These are phyloP conservation scores for Ophiothrix spiculata DNA, from an alignment of 35 echinoderm and acorn worm species.

Conservation along the genomic window DNA sequence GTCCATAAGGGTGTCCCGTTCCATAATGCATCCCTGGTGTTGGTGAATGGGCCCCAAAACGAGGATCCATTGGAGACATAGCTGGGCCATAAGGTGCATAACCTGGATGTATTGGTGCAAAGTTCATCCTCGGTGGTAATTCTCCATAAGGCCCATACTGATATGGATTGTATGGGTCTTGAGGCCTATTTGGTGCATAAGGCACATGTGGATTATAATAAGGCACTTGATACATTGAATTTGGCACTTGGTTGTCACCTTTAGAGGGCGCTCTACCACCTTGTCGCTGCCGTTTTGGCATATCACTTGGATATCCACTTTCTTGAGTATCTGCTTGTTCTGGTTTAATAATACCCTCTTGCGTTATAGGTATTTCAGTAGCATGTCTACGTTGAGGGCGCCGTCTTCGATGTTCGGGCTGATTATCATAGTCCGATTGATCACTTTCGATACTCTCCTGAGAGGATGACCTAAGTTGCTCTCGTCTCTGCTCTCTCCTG, in stretches of 20 bases:
- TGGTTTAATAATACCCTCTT: not conserved
- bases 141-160: not conserved
- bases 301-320: not conserved
- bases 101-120: not conserved
- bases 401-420: not conserved
- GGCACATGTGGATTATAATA: not conserved
- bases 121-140: not conserved
- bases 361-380: not conserved
- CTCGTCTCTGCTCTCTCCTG: not conserved
- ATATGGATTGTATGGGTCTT: conserved; percentile 5
- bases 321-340: not conserved
- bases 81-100: not conserved
- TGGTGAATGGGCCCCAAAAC: not conserved
- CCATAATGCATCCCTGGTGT: not conserved
- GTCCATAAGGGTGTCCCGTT: not conserved
- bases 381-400: not conserved
- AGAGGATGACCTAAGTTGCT: conserved; percentile 7
- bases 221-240: not conserved
- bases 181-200: not conserved
- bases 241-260: not conserved
- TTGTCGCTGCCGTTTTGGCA: not conserved
- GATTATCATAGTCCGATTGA: not conserved
- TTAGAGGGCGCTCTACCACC: not conserved
- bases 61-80: not conserved
- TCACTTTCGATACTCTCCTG: conserved; percentile 35